Percentiles rank a stretch among this genome's conserved stretches.
Evolutionary conservation across 2,797 vertebrate species (phyloP).

Genomic region (Champsocephalus esox): DNA sequence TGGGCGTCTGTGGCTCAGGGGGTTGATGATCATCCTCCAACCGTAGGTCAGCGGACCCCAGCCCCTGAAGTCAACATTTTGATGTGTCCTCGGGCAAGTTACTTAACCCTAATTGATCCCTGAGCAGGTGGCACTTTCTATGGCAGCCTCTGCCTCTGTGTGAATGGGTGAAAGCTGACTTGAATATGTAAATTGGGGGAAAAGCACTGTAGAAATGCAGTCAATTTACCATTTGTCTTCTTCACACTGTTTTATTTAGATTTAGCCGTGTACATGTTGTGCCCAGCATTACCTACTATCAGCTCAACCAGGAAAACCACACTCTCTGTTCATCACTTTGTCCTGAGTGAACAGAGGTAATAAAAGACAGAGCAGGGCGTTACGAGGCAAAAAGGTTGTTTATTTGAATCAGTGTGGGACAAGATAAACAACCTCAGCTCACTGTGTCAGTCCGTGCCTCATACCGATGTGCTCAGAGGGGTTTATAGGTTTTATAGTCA

Average conservation of each 20-base stretch:
- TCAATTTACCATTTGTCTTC: not conserved
- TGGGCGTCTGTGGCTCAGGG: too few species aligned
- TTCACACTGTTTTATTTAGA: not conserved
- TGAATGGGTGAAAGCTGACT: too few species aligned
- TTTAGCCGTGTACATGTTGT: not conserved
- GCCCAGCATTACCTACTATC: not conserved
- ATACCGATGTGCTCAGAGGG: not conserved
- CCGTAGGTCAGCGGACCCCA: too few species aligned
- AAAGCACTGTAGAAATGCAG: too few species aligned
- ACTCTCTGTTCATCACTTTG: not conserved
- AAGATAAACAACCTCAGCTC: not conserved
- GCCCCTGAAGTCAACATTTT: too few species aligned
- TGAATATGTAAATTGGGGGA: too few species aligned
- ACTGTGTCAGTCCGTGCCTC: slow-evolving; percentile 2
- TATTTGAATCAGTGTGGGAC: not conserved
- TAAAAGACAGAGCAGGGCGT: slow-evolving; percentile 1
- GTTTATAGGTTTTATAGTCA: too few species aligned
- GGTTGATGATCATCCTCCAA: too few species aligned
- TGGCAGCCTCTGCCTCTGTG: too few species aligned
- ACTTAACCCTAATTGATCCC: too few species aligned
- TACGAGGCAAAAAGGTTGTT: not conserved
- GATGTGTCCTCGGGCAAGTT: too few species aligned
- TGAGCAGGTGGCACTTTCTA: too few species aligned
- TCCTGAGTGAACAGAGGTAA: not conserved
- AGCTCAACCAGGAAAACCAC: not conserved